Percentiles rank a stretch among this genome's conserved stretches.
Evolutionary conservation across 1,140 invertebrate genomes (phyloP).

Genomic region (Tyrophagus putrescentiae): DNA sequence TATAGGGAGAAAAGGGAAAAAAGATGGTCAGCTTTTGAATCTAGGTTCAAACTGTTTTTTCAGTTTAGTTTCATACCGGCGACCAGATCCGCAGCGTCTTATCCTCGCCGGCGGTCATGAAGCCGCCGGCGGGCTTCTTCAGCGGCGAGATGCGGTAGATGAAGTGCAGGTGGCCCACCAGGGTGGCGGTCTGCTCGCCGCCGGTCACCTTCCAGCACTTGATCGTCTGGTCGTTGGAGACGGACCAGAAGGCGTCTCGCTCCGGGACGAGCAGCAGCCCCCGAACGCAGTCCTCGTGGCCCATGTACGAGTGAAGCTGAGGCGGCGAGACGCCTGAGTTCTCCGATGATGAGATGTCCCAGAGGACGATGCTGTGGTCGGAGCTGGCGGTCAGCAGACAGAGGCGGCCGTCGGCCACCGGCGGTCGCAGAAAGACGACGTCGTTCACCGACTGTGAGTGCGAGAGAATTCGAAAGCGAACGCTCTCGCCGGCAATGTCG

Average conservation of each 20-base stretch:
- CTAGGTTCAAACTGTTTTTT: background rate
- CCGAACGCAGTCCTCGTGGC: slow-evolving; percentile 15
- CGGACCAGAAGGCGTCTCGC: background rate
- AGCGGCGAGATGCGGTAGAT: background rate
- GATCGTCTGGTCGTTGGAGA: slow-evolving; percentile 2
- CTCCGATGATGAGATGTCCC: background rate
- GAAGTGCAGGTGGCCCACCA: background rate
- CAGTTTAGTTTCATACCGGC: background rate
- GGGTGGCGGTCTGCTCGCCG: background rate
- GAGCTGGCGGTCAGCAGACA: background rate
- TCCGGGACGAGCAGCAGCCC: background rate
- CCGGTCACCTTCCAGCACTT: background rate
- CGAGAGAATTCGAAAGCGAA: background rate
- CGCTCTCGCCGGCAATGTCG: background rate
- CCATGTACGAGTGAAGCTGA: background rate
- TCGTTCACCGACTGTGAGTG: background rate
- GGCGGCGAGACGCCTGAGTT: background rate
- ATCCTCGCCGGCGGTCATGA: slow-evolving; percentile 7
- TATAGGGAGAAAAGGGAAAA: background rate
- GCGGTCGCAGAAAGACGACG: background rate
- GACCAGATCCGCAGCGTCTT: background rate
- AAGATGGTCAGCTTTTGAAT: background rate
- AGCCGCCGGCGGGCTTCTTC: background rate
- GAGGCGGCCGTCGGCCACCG: background rate
- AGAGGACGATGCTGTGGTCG: background rate